phyloP scores from a whole-genome alignment of 2,888 invertebrate genomes.

The Scelioninae gen. 2 region DNA sequence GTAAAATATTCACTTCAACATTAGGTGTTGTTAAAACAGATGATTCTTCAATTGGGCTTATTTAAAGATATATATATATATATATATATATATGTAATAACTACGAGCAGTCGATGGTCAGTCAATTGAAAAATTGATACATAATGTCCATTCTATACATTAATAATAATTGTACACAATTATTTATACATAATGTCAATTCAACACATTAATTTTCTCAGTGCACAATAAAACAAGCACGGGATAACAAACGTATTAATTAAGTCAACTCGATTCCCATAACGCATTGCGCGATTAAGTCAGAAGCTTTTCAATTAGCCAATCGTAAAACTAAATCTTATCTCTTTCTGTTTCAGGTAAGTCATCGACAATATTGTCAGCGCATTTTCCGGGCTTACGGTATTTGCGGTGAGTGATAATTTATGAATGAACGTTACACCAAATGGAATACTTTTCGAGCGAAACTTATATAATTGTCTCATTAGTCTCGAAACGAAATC shows the following conservation, averaged over 20 bases:
- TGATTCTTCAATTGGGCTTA: too few relatives aligned
- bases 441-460: slow-evolving; percentile 47
- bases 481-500: slow-evolving; percentile 49
- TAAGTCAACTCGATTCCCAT: slow-evolving; percentile 5
- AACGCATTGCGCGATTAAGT: slow-evolving; percentile 17
- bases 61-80: too few relatives aligned
- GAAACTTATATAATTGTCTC: slow-evolving; percentile 50
- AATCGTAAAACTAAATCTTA: slow-evolving; percentile 22
- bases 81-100: too few relatives aligned
- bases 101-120: too few relatives aligned
- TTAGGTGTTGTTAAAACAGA: too few relatives aligned
- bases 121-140: too few relatives aligned
- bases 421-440: slow-evolving; percentile 53
- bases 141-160: too few relatives aligned
- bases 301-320: slow-evolving; percentile 12
- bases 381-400: slow-evolving; percentile 38
- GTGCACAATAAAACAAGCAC: too few relatives aligned
- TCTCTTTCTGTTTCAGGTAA: slow-evolving; percentile 50
- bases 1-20: too few relatives aligned
- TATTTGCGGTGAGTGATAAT: slow-evolving; percentile 49
- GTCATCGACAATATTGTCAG: slow-evolving; percentile 28
- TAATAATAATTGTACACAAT: too few relatives aligned
- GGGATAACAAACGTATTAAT: slow-evolving; percentile 12
- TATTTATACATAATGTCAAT: too few relatives aligned
- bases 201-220: too few relatives aligned